Conservation (phyloP, 2,888 invertebrate species). For the Drosophila siamana region DNA sequence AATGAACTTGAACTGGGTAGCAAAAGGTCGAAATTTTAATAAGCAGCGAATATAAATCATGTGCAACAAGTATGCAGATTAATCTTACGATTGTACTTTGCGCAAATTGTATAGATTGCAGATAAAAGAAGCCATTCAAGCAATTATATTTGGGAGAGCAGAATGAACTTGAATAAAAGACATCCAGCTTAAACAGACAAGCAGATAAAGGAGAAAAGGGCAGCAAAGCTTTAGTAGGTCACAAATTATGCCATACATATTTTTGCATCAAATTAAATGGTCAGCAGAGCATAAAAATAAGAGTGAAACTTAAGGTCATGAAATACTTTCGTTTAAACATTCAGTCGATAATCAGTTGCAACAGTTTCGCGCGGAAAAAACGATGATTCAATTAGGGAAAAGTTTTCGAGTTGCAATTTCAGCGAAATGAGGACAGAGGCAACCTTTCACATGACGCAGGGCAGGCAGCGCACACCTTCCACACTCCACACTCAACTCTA, state of each 20-base stretch:
- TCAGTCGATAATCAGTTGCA: not conserved
- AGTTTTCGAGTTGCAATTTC: conserved; percentile 4
- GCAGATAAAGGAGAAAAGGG: not conserved
- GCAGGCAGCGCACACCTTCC: not conserved
- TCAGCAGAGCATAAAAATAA: not conserved
- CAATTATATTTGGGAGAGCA: not conserved
- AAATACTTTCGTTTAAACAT: not conserved
- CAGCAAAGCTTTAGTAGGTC: not conserved
- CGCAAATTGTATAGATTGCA: not conserved
- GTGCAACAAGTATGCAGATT: not conserved
- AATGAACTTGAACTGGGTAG: conserved; percentile 51
- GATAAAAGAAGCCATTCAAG: not conserved
- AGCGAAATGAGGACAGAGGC: conserved; percentile 17
- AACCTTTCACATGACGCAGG: conserved; percentile 63
- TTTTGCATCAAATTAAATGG: not conserved
- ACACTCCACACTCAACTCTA: not conserved
- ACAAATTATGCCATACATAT: not conserved
- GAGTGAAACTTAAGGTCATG: not conserved
- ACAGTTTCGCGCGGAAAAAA: not conserved
- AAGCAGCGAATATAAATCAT: not conserved
- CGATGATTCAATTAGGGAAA: conserved; percentile 37
- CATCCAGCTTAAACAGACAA: too few species aligned
- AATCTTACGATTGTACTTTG: not conserved
- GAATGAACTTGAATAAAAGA: not conserved
- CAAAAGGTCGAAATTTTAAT: not conserved